Conservation (phyloP, 2,888 invertebrate genomes). For the Chouioia cunea region DNA sequence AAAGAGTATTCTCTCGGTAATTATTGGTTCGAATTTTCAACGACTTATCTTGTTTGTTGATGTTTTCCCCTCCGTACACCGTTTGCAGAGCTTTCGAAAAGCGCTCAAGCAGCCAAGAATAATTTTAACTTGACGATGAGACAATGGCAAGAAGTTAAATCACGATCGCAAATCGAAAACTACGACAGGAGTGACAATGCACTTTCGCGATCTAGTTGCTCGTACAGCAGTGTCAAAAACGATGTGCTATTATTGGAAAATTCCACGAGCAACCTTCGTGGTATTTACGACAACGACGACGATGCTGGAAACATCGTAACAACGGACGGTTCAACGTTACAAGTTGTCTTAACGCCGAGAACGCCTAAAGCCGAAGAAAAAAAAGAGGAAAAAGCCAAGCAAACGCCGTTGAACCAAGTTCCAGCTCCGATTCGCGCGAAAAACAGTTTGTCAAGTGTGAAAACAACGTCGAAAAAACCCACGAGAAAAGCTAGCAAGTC, state of each 20-base stretch:
- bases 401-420: no score
- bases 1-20: constrained; percentile 29
- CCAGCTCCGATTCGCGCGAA: constrained; percentile 4
- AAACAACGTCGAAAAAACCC: constrained; percentile 10
- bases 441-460: constrained; percentile 21
- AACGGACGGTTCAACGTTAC: neutral
- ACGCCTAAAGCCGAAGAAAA: neutral
- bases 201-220: neutral
- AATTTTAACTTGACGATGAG: constrained; percentile 8
- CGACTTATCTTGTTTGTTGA: no score
- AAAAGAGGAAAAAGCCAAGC: neutral
- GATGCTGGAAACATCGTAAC: neutral
- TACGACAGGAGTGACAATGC: neutral
- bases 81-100: constrained; percentile 27
- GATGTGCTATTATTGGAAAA: constrained; percentile 14
- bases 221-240: constrained; percentile 6
- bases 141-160: constrained; percentile 24
- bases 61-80: no score
- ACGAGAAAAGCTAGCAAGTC: neutral
- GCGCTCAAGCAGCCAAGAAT: constrained; percentile 19
- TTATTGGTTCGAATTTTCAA: neutral
- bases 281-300: constrained; percentile 2
- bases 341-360: constrained; percentile 26
- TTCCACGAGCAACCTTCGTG: constrained; percentile 1
- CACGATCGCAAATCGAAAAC: neutral